These are phyloP conservation scores for Ptychadena robeensis DNA, from an alignment of 2,797 vertebrate species.

Conservation along the genomic window DNA sequence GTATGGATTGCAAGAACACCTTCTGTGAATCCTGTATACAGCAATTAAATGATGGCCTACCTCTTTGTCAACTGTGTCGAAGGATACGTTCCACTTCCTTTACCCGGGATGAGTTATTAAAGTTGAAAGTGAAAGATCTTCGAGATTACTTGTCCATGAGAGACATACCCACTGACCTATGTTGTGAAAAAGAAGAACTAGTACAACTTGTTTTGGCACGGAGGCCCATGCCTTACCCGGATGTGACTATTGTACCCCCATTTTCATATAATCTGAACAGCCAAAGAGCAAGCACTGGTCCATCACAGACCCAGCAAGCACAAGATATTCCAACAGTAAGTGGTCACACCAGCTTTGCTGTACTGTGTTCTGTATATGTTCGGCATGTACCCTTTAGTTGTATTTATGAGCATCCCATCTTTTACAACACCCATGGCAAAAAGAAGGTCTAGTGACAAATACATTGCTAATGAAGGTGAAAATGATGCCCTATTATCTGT, in stretches of 20 bases:
- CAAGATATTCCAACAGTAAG: constrained; percentile 43
- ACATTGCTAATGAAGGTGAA: too few relatives aligned
- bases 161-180: constrained; percentile 87
- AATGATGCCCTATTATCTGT: too few relatives aligned
- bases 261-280: constrained; percentile 52
- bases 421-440: too few relatives aligned
- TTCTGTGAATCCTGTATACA: constrained; percentile 72
- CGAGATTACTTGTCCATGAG: constrained; percentile 92
- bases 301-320: neutral
- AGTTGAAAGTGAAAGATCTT: constrained; percentile 90
- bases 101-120: constrained; percentile 77
- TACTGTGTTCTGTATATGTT: too few relatives aligned
- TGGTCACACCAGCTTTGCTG: neutral
- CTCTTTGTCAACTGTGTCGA: constrained; percentile 77
- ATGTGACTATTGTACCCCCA: constrained; percentile 65
- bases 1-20: constrained; percentile 79
- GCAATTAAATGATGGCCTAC: constrained; percentile 69
- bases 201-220: constrained; percentile 89
- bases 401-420: too few relatives aligned
- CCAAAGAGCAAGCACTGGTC: constrained; percentile 1
- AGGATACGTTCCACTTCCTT: constrained; percentile 77
- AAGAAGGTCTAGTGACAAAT: too few relatives aligned
- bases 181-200: constrained; percentile 94
- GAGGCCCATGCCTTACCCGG: constrained; percentile 72
- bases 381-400: too few relatives aligned